Conservation (phyloP, 30 jellyfish, hydroid and myxozoan genomes). For the Haliclystus octoradiatus region DNA sequence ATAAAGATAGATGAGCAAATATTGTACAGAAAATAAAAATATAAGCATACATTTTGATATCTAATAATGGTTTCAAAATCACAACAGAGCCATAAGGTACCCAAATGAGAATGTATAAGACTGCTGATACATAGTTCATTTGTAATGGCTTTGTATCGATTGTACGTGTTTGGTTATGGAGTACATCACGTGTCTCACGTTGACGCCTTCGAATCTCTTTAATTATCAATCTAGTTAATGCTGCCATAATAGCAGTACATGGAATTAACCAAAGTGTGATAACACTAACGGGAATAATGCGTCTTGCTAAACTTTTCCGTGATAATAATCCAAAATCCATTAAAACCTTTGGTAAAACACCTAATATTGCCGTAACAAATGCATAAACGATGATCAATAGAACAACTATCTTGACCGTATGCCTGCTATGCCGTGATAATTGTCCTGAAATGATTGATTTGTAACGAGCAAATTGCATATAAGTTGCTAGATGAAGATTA, state of each 20-base stretch:
- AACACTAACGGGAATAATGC: neutral
- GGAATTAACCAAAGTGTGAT: neutral
- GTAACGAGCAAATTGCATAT: neutral
- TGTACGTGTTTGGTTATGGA: neutral
- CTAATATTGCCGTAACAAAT: neutral
- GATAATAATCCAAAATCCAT: neutral
- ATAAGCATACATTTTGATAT: neutral
- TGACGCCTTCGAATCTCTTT: neutral
- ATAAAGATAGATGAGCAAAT: neutral
- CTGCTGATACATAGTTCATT: neutral
- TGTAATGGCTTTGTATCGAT: neutral
- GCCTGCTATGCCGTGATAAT: neutral
- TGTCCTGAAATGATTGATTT: neutral
- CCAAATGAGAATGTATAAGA: neutral
- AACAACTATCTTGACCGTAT: neutral
- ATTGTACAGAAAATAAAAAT: neutral
- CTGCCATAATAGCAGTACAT: neutral
- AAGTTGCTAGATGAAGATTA: neutral
- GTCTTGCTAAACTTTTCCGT: neutral
- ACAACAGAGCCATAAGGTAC: neutral
- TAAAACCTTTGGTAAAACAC: neutral
- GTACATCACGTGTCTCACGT: neutral
- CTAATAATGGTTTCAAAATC: neutral
- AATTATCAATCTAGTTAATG: neutral
- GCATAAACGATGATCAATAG: no score